These are phyloP conservation scores for Saturnia japonica DNA, from an alignment of 2,888 invertebrate genomes.

Conservation along the genomic window DNA sequence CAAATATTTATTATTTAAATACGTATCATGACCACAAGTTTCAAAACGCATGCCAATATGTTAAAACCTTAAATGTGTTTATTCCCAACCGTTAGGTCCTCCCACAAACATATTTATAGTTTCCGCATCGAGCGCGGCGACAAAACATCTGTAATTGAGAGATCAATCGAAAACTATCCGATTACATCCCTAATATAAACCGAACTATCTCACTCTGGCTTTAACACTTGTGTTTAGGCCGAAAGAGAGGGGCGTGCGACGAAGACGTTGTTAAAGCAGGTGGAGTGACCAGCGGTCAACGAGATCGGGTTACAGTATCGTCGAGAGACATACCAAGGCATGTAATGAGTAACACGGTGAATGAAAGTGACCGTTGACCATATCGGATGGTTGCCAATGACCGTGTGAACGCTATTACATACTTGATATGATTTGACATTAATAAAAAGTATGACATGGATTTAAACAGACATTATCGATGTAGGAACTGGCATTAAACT, in stretches of 20 bases:
- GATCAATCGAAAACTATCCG: constrained; percentile 70
- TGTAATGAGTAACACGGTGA: constrained; percentile 67
- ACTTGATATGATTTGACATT: background rate
- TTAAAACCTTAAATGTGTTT: background rate
- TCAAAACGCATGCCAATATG: background rate
- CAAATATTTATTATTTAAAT: too few species aligned
- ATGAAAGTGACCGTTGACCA: constrained; percentile 48
- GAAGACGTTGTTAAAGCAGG: constrained; percentile 51
- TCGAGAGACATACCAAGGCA: constrained; percentile 70
- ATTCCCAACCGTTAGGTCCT: constrained; percentile 3
- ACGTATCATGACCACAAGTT: background rate
- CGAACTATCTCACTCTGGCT: constrained; percentile 6
- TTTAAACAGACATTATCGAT: background rate
- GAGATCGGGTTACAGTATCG: constrained; percentile 66
- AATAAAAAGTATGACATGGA: background rate
- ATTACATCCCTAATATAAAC: constrained; percentile 51
- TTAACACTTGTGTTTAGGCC: background rate
- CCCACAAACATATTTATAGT: constrained; percentile 57
- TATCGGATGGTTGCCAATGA: constrained; percentile 57
- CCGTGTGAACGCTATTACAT: constrained; percentile 60
- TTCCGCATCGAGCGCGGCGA: constrained; percentile 57
- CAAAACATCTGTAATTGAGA: constrained; percentile 75
- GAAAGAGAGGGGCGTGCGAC: constrained; percentile 10
- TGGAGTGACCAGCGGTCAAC: constrained; percentile 76
- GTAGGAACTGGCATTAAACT: background rate